These are phyloP conservation scores for Toxotes lorentzi DNA, from an alignment of 2,797 vertebrate species.

Conservation along the genomic window DNA sequence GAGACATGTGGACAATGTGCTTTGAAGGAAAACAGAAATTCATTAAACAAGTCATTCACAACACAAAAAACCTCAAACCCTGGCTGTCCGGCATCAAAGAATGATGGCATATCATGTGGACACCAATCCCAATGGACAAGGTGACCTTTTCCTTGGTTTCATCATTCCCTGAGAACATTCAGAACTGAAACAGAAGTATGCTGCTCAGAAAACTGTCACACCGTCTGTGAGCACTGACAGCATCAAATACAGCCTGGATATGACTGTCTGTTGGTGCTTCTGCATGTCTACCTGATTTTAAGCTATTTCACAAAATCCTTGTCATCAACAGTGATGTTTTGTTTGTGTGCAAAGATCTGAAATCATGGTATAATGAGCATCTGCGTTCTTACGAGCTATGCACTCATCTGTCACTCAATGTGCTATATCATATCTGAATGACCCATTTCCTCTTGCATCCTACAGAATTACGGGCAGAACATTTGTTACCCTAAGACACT, in stretches of 20 bases:
- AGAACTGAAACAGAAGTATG: neutral
- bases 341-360: conserved; percentile 23
- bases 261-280: conserved; percentile 18
- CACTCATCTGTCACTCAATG: neutral
- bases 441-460: neutral
- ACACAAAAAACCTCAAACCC: conserved; percentile 22
- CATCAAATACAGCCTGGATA: conserved; percentile 24
- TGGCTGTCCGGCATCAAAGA: conserved; percentile 21
- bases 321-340: conserved; percentile 21
- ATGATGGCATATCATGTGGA: conserved; percentile 24
- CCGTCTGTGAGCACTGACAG: conserved; percentile 11
- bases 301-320: conserved; percentile 19
- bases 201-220: conserved; percentile 3
- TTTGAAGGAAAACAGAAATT: conserved; percentile 11
- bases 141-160: conserved; percentile 2
- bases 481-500: neutral
- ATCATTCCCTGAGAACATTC: conserved; percentile 21
- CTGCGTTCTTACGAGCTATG: conserved; percentile 21
- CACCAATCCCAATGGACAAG: conserved; percentile 15
- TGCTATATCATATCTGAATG: neutral
- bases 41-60: conserved; percentile 21
- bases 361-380: conserved; percentile 23
- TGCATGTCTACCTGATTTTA: conserved; percentile 11
- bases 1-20: conserved; percentile 23
- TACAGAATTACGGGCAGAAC: neutral